Base-by-base conservation (phyloP, 2,113 vertebrate species). In the Oenanthe melanoleuca region DNA sequence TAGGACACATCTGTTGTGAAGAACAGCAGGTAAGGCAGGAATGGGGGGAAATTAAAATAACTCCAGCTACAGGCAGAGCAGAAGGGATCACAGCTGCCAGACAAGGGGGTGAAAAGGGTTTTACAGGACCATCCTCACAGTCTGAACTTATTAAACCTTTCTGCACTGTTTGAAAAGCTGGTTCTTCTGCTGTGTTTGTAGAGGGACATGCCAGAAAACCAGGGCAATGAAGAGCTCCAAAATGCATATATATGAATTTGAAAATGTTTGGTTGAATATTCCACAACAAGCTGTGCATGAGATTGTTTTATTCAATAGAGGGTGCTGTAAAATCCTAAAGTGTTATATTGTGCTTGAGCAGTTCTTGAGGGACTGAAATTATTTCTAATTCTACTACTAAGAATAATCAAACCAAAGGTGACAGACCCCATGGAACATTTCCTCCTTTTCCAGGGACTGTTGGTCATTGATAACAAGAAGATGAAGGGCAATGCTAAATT, bases 11-110 rank as follows among this genome's bases (percentile, higher is more conserved):
- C 87, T 71, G 69, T 23, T 44, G 85, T 38, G 20, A 80, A 78
- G 67, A 88, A 33, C 53, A 82, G 11, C 92, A 95, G 95, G 96
- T 96, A 97, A 96, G 95, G 22, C 81, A 89, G 65, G 61, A 55
- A 71, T 9, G 61, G 49, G 74, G 74, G 65, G 4, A 69, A 70
- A 92, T 65, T 12, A 63, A 64, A 75, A n/a, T 78, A 89, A 72
- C 16, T 85, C 28, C 7, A 23, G 28, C 11, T 55, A 2, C 34
- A 45, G 33, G 14, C n/a, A 50, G 72, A 38, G 52, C 28, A 63
- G 53, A 42, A 64, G 57, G 29, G 52, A 65, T 23, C 5, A 14
- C 1, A 73, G 49, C 45, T 92, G 52, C 50, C 83, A 56, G 25
- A 56, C 29, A 28, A 31, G 42, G 33, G 64, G 38, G 52, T 42